Base-by-base conservation (phyloP, 2,113 vertebrate species). In the Ceuthmochares aereus region DNA sequence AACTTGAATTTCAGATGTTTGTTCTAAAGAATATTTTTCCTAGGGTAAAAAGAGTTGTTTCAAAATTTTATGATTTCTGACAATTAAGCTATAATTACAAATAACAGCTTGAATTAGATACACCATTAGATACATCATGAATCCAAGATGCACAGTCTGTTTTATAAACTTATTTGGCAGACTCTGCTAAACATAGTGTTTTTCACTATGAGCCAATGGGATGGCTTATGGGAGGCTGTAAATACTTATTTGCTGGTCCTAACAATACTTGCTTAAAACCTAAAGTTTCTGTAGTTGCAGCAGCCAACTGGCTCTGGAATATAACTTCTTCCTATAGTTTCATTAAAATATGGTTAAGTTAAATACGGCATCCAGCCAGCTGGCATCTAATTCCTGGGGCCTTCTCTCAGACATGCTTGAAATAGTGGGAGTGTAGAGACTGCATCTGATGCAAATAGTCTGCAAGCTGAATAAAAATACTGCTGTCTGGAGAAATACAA, bases 401-500 rank as follows among this genome's bases (percentile, higher is more conserved):
- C 75, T 52, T 90, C 34, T 80, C 26, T 84, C 70, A 94, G 64
- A 66, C 55, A 8, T 26, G 5, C 22, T 74, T 84, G 45, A 93
- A 87, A 29, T 3, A 22, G 87, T 93, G 70, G 75, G 93, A 85
- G 74, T 66, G 8, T 36, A 84, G 63, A 84, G 60, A 37, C 73
- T 94, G 43, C 14, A 72, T 87, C 76, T 75, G 47, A 68, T 72
- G 70, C 69, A 95, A 89, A 91, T 68, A 92, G 60, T 40, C 87
- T 89, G 25, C 69, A 82, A 69, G 91, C 20, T 69, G 54, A 49
- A 91, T 66, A 69, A 96, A 91, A 91, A 75, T 36, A 32, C 51
- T 89, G 34, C 63, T 91, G 62, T 82, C 67, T 91, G 74, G 29
- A 91, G 78, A 85, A 91, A 90, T 83, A 93, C 81, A 94, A 79